Evolutionary conservation across 2,797 vertebrate genomes (phyloP).

Genomic region (Melanotaenia parkinsoni): DNA sequence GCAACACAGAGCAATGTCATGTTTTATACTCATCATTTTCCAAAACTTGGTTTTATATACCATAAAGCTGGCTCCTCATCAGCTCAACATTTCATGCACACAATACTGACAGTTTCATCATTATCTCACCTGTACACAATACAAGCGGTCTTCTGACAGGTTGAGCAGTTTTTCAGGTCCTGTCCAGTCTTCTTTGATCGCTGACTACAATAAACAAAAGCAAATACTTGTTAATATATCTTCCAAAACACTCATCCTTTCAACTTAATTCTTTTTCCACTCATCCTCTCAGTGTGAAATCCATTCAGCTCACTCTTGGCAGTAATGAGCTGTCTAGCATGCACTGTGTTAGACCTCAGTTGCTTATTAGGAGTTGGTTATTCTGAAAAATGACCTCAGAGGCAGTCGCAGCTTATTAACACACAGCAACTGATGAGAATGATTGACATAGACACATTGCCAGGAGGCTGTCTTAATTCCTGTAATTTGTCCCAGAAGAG

Average conservation of each 20-base stretch:
- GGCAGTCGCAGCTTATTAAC: slow-evolving; percentile 75
- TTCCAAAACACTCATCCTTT: slow-evolving; percentile 9
- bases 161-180: slow-evolving; percentile 92
- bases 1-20: not conserved
- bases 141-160: slow-evolving; percentile 95
- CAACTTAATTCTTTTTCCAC: slow-evolving; percentile 19
- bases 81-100: slow-evolving; percentile 9
- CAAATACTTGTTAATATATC: slow-evolving; percentile 10
- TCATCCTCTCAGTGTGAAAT: slow-evolving; percentile 28
- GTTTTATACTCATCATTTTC: slow-evolving; percentile 7
- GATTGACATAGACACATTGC: slow-evolving; percentile 80
- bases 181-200: slow-evolving; percentile 90
- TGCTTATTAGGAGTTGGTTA: slow-evolving; percentile 69
- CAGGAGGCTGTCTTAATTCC: slow-evolving; percentile 76
- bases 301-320: slow-evolving; percentile 36
- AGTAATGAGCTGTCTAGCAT: slow-evolving; percentile 41
- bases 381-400: slow-evolving; percentile 75
- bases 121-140: slow-evolving; percentile 94
- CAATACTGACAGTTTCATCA: not conserved
- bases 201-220: slow-evolving; percentile 63
- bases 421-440: slow-evolving; percentile 71
- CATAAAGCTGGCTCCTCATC: not conserved
- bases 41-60: not conserved
- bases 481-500: slow-evolving; percentile 80
- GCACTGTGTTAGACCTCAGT: slow-evolving; percentile 52